Conservation (phyloP, 2,888 invertebrate species). For the Nowickia ferox region DNA sequence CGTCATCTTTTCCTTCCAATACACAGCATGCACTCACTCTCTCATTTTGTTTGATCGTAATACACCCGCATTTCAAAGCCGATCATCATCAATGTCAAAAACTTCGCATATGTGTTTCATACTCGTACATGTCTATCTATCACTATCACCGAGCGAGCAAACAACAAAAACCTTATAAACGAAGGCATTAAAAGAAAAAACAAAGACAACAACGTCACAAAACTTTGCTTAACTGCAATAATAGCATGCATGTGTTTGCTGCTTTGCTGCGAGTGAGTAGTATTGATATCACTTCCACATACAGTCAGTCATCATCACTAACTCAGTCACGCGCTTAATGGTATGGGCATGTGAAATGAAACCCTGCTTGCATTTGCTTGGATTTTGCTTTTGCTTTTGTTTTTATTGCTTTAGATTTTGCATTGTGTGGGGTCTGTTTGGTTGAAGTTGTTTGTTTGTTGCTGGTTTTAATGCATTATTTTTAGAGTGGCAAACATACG, state of each 20-base stretch:
- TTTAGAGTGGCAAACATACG: slow-evolving; percentile 34
- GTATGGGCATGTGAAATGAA: slow-evolving; percentile 53
- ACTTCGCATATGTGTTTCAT: slow-evolving; percentile 67
- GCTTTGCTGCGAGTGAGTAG: slow-evolving; percentile 21
- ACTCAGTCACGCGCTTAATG: slow-evolving; percentile 8
- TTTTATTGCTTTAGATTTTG: slow-evolving; percentile 33
- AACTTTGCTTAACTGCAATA: slow-evolving; percentile 1
- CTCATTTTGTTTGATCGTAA: slow-evolving; percentile 51
- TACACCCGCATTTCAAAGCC: slow-evolving; percentile 72
- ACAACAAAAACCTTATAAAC: slow-evolving; percentile 13
- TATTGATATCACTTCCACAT: slow-evolving; percentile 29
- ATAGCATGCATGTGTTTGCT: slow-evolving; percentile 25
- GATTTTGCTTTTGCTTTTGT: slow-evolving; percentile 40
- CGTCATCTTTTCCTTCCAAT: not conserved
- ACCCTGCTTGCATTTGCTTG: slow-evolving; percentile 55
- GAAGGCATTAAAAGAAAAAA: slow-evolving; percentile 11
- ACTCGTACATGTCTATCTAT: slow-evolving; percentile 63
- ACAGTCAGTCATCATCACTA: slow-evolving; percentile 32
- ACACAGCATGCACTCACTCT: slow-evolving; percentile 20
- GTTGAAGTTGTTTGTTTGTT: slow-evolving; percentile 25
- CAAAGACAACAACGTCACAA: slow-evolving; percentile 12
- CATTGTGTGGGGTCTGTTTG: slow-evolving; percentile 66
- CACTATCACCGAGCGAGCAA: slow-evolving; percentile 37
- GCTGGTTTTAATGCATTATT: slow-evolving; percentile 14
- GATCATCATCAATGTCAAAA: slow-evolving; percentile 70